Conservation (phyloP, 1,140 invertebrate species). For the Heliothis virescens region DNA sequence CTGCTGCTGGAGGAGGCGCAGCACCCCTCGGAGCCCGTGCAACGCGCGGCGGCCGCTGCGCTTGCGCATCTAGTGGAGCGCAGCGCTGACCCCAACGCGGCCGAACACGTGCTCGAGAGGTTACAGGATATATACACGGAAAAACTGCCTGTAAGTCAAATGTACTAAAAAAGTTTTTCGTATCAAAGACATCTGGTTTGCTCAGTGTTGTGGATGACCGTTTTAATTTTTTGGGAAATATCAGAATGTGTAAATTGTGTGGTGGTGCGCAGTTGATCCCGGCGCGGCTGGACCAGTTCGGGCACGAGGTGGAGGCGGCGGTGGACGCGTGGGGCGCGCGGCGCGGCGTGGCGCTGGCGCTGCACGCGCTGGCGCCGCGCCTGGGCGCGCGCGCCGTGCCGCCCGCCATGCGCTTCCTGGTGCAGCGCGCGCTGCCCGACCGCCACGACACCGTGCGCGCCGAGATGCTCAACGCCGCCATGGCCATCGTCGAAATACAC, state of each 20-base stretch:
- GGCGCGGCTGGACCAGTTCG: constrained; percentile 96
- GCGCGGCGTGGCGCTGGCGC: constrained; percentile 94
- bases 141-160: constrained; percentile 87
- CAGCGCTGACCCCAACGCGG: constrained; percentile 60
- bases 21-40: constrained; percentile 92
- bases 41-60: constrained; percentile 92
- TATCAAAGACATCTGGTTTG: too few species aligned
- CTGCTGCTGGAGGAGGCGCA: constrained; percentile 92
- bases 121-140: constrained; percentile 93
- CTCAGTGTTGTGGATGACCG: too few species aligned
- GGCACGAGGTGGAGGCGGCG: constrained; percentile 93
- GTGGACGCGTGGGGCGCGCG: constrained; percentile 96
- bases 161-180: too few species aligned
- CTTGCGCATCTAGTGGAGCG: constrained; percentile 89
- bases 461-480: constrained; percentile 97
- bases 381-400: constrained; percentile 90
- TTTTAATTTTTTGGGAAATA: too few species aligned
- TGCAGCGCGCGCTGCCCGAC: constrained; percentile 95
- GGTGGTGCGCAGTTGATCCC: constrained; percentile 90
- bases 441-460: constrained; percentile 93
- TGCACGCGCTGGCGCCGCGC: constrained; percentile 90
- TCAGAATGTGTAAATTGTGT: background rate
- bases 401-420: constrained; percentile 93
- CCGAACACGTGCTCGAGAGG: constrained; percentile 87
- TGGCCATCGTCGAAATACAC: constrained; percentile 95